Evolutionary conservation across 2,888 invertebrate genomes (phyloP), one percentile per base, ranked within the genome.

Genomic region (Lasius platythorax): DNA sequence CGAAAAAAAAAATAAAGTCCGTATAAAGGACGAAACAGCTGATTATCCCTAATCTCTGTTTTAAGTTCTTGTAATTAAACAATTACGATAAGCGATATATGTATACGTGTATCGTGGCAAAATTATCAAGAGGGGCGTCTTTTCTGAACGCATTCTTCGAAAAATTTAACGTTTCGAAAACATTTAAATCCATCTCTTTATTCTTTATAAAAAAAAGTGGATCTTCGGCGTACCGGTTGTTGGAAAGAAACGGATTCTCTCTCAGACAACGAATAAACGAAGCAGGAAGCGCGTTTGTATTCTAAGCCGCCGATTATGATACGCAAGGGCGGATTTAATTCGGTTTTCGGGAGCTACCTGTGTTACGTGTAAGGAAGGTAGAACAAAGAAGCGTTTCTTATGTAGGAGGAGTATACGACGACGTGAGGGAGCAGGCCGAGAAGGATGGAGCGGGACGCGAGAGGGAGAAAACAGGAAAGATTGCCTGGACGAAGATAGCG

Each of bases 361-460:
- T 33, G 46, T 81, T 81, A 81, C 79, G 61, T 61, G 61, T 3
- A 33, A 61, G 46, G 37, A 18, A 61, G 58, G 37, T 18, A 81
- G 79, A 79, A 81, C 79, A 81, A 81, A 79, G 72, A 50, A 81
- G 37, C 61, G 61, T 81, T 81, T 73, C 79, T 81, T 73, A 56
- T 18, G 28, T 61, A 73, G 46, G 28, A 81, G 28, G 37, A 79
- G 33, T 72, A 61, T 46, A 46, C 64, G 33, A 46, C 28, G 67
- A 70, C 23, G 23, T 4, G 61, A 18, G 9, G 56, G 70, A n/a
- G 43, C 12, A 15, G 33, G 23, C 1, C 12, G 11, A 1, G 43
- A n/a, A 2, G 56, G 40, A 11, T n/a, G 43, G 43, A 43, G 43
- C 8, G 43, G 40, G 12, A 6, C 18, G 5, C 8, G 37, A 43